These are phyloP conservation scores for Cheumatopsyche charites DNA, from an alignment of 1,140 invertebrate species.

Conservation along the genomic window DNA sequence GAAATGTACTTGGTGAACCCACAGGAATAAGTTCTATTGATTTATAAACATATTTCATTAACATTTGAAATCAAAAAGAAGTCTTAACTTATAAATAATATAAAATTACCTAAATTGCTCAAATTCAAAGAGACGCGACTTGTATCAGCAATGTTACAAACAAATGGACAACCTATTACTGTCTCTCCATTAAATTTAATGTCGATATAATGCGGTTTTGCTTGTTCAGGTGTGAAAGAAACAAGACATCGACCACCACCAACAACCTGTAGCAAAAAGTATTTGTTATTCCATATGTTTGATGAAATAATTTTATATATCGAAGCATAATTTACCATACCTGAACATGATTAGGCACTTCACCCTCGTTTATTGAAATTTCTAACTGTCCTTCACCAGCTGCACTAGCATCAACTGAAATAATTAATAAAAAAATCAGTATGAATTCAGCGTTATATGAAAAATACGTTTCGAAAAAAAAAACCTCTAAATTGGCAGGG, in stretches of 20 bases:
- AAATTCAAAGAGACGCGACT: constrained; percentile 80
- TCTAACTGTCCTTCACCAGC: constrained; percentile 97
- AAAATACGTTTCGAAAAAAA: constrained; percentile 23
- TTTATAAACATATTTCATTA: neutral
- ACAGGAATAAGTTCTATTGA: constrained; percentile 84
- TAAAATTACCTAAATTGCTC: constrained; percentile 60
- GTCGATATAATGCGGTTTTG: constrained; percentile 92
- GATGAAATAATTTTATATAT: too few species aligned
- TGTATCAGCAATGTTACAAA: constrained; percentile 76
- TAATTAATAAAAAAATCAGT: constrained; percentile 37
- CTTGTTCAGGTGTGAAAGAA: constrained; percentile 92
- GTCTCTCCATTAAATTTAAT: constrained; percentile 98
- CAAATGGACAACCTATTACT: constrained; percentile 90
- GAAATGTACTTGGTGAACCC: constrained; percentile 84
- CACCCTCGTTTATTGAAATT: constrained; percentile 97
- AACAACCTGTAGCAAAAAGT: constrained; percentile 64
- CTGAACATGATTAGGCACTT: constrained; percentile 97
- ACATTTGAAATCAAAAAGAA: too few species aligned
- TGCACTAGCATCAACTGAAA: constrained; percentile 90
- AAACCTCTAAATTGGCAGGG: constrained; percentile 91
- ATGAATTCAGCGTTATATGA: constrained; percentile 12
- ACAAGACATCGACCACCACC: constrained; percentile 93
- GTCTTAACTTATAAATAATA: neutral
- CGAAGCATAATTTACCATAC: constrained; percentile 61
- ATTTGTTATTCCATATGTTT: neutral